These are phyloP conservation scores for Leistus spinibarbis DNA, from an alignment of 2,888 invertebrate species.

Conservation along the genomic window DNA sequence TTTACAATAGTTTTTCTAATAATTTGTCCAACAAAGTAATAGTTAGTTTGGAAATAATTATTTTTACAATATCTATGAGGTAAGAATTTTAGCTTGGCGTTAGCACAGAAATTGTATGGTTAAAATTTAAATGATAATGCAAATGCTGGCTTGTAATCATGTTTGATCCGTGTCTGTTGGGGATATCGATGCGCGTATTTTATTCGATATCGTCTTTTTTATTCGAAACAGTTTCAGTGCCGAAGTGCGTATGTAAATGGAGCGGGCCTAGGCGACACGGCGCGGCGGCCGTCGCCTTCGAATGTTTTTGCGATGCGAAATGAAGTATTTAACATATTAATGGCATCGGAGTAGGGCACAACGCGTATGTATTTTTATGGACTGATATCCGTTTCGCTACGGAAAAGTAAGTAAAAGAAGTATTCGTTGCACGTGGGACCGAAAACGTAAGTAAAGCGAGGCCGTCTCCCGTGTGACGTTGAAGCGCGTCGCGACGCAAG, in stretches of 20 bases:
- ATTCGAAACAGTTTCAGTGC: not conserved
- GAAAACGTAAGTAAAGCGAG: not conserved
- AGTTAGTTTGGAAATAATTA: too few relatives aligned
- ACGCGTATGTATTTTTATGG: not conserved
- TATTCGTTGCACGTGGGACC: not conserved
- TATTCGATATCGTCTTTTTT: not conserved
- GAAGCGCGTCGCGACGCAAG: not conserved
- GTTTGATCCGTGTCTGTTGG: too few relatives aligned
- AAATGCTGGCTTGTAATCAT: too few relatives aligned
- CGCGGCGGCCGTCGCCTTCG: not conserved
- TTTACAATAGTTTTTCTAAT: too few relatives aligned
- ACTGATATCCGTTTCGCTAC: not conserved
- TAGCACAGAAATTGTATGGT: too few relatives aligned
- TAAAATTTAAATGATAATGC: too few relatives aligned
- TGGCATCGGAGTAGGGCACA: constrained; percentile 1
- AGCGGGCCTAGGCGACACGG: not conserved
- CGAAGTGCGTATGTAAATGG: not conserved
- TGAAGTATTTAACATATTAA: constrained; percentile 22
- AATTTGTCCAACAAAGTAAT: too few relatives aligned
- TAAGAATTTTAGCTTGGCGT: too few relatives aligned
- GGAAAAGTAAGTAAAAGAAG: not conserved
- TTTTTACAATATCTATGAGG: too few relatives aligned
- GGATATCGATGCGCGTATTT: not conserved
- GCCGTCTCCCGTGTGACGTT: not conserved
- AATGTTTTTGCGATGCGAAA: constrained; percentile 15